Evolutionary conservation across 2,797 vertebrate genomes (phyloP), one percentile per base, ranked within the genome.

Genomic region (Odontamblyopus rebecca): DNA sequence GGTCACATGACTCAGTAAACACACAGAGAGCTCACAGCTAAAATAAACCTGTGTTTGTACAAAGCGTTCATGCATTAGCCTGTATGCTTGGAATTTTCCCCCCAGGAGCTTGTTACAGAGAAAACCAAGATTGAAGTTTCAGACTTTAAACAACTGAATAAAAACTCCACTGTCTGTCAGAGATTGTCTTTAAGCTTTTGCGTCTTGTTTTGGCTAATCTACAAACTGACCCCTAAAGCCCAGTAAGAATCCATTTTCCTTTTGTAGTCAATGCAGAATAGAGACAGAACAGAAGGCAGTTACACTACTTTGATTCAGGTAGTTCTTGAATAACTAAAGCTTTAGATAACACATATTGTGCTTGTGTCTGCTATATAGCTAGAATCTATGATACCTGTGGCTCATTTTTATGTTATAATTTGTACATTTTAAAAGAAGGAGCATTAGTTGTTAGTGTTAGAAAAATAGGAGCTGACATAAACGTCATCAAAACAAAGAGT

Each of bases 1-100:
- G 72, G 65, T 82, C 73, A 74, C 27, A 54, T 75, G 78, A 66
- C 64, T 18, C n/a, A 23, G 32, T 57, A 68, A 54, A 67, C 44
- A 66, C 27, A 66, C 27, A n/a, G 29, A 54, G 50, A 62, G 66
- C 38, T 61, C 54, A 67, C 51, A 64, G 11, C 38, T 68, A 66
- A 66, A 66, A 29, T 66, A 66, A 66, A 29, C 44, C 26, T 19
- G 15, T 66, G 64, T 66, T 63, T 8, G 11, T 27, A 57, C 27
- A 68, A 32, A n/a, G 41, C 50, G 41, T 72, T 77, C 12, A 71
- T 54, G 57, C 41, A 73, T 73, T 6, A 44, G 32, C 64, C 35
- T 51, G 29, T 30, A 8, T 23, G 44, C 44, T 26, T 66, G 41
- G 44, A 66, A 66, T 29, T 29, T 51, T 66, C 64, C 44, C 41